A percentile compares a stretch with the other conserved stretches of the same genome.
Evolutionary conservation across 2,797 vertebrate species (phyloP).

Genomic region (Phoeniculus purpureus): DNA sequence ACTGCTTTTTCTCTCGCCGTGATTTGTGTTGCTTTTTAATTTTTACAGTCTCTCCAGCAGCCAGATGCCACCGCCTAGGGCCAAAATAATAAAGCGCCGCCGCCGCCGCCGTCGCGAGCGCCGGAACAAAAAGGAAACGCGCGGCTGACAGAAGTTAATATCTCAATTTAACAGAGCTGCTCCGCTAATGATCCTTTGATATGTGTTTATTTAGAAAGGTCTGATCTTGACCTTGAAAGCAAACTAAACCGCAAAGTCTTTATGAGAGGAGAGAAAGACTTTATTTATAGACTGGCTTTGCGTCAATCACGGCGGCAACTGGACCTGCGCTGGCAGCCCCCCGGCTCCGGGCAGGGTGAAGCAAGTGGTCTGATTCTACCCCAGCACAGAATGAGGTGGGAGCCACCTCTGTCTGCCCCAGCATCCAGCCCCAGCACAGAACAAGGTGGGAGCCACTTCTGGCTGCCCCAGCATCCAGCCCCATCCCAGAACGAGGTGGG

Average conservation of each 20-base stretch:
- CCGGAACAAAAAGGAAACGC: slow-evolving; percentile 78
- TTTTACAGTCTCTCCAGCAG: slow-evolving; percentile 85
- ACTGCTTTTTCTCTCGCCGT: slow-evolving; percentile 80
- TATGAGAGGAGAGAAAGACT: slow-evolving; percentile 84
- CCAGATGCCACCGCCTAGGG: slow-evolving; percentile 82
- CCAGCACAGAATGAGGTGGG: not conserved
- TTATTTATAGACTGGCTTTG: slow-evolving; percentile 93
- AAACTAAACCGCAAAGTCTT: slow-evolving; percentile 85
- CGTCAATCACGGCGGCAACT: slow-evolving; percentile 86
- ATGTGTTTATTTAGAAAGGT: slow-evolving; percentile 86
- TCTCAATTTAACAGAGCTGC: slow-evolving; percentile 87
- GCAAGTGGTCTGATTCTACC: fast-evolving
- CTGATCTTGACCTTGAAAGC: slow-evolving; percentile 92
- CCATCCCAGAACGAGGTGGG: not conserved
- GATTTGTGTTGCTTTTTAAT: slow-evolving; percentile 87
- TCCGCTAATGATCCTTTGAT: slow-evolving; percentile 85
- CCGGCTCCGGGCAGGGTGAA: fast-evolving
- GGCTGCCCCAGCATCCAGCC: fast-evolving
- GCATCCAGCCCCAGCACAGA: not conserved
- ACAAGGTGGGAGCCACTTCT: fast-evolving
- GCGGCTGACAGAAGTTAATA: slow-evolving; percentile 83
- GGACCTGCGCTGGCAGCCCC: slow-evolving; percentile 49
- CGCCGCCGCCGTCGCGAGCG: slow-evolving; percentile 77
- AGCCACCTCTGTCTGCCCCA: fast-evolving
- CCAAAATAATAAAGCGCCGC: slow-evolving; percentile 80